phyloP scores from a whole-genome alignment of 1,140 invertebrate genomes.

The Frieseomelitta varia region DNA sequence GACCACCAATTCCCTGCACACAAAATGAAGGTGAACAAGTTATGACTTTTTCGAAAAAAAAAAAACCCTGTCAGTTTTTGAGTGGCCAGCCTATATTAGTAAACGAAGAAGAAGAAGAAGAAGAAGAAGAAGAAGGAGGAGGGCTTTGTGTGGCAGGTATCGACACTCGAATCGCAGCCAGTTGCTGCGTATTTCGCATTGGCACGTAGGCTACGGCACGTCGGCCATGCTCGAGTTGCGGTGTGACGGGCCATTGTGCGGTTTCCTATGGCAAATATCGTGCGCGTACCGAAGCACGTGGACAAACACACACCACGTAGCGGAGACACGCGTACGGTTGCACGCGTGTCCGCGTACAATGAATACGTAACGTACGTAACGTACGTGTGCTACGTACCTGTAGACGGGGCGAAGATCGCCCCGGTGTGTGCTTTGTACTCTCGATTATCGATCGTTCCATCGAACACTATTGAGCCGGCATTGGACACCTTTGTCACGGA shows the following conservation, averaged over 20 bases:
- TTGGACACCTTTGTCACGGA: conserved; percentile 31
- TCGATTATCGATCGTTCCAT: conserved; percentile 61
- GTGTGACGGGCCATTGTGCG: conserved; percentile 66
- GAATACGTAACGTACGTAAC: neutral
- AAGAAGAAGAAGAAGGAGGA: neutral
- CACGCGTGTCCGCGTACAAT: conserved; percentile 41
- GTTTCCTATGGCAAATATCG: conserved; percentile 69
- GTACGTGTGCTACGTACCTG: neutral
- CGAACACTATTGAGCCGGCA: conserved; percentile 52
- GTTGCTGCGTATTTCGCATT: conserved; percentile 37
- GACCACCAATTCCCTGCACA: too few species aligned
- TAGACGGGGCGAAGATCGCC: neutral
- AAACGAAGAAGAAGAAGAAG: too few species aligned
- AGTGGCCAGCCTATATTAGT: too few species aligned
- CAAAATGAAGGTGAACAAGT: too few species aligned
- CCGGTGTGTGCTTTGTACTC: neutral
- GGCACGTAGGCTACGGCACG: conserved; percentile 47
- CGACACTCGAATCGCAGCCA: neutral
- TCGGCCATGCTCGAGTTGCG: conserved; percentile 56
- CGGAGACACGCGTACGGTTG: neutral
- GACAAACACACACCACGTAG: conserved; percentile 38
- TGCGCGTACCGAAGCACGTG: conserved; percentile 31
- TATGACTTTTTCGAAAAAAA: too few species aligned
- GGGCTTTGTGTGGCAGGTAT: neutral
- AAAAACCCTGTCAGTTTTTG: too few species aligned